Evolutionary conservation across 2,888 invertebrate genomes (phyloP).

Genomic region (Ectemnius cavifrons): DNA sequence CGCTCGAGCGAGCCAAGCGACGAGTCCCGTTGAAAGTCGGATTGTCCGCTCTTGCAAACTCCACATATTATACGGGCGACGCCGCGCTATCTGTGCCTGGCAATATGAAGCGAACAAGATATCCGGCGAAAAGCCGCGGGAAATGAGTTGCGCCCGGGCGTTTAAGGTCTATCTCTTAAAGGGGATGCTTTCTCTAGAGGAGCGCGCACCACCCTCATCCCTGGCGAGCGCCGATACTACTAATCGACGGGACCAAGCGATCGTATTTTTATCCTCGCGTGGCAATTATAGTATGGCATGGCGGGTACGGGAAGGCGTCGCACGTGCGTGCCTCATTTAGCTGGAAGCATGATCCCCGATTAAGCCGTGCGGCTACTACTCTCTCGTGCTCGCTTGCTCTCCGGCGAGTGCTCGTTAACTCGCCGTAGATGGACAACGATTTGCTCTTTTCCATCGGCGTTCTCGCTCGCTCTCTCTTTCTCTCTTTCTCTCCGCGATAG

Average conservation of each 20-base stretch:
- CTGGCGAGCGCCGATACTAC: slow-evolving; percentile 17
- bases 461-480: not conserved
- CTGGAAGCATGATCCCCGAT: too few species aligned
- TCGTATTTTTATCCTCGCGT: not conserved
- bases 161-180: slow-evolving; percentile 68
- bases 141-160: slow-evolving; percentile 35
- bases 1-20: slow-evolving; percentile 1
- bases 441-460: not conserved
- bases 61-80: too few species aligned
- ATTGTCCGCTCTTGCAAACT: not conserved
- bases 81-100: slow-evolving; percentile 3
- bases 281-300: too few species aligned
- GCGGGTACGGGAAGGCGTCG: too few species aligned
- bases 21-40: not conserved
- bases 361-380: not conserved
- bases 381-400: slow-evolving; percentile 1
- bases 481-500: not conserved
- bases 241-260: slow-evolving; percentile 12
- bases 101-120: slow-evolving; percentile 50
- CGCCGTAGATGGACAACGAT: slow-evolving; percentile 1
- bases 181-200: slow-evolving; percentile 56
- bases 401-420: slow-evolving; percentile 1
- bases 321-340: too few species aligned
- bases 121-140: slow-evolving; percentile 35
- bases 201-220: slow-evolving; percentile 6